These are phyloP conservation scores for Agapetus fuscipes DNA, from an alignment of 2,888 invertebrate species.

Conservation along the genomic window DNA sequence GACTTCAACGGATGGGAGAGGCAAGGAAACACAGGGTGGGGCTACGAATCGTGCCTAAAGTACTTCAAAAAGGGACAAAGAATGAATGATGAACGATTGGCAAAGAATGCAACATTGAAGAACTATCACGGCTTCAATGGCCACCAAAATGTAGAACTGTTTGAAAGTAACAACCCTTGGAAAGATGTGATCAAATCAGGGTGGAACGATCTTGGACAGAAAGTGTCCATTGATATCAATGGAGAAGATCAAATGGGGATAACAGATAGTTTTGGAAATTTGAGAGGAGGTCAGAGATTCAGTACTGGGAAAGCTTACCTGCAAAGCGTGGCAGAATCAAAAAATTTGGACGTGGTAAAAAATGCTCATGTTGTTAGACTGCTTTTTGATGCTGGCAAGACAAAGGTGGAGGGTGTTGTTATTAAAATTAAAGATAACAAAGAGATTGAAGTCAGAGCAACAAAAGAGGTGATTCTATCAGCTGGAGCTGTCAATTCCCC, in stretches of 20 bases:
- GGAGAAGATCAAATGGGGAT: conserved; percentile 37
- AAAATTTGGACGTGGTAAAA: conserved; percentile 36
- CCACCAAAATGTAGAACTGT: conserved; percentile 32
- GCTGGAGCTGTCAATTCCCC: conserved; percentile 42
- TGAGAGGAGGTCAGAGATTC: conserved; percentile 37
- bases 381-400: conserved; percentile 36
- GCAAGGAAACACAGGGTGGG: conserved; percentile 45
- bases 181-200: conserved; percentile 30
- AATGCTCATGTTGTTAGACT: conserved; percentile 41
- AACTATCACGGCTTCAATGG: conserved; percentile 35
- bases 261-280: conserved; percentile 38
- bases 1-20: conserved; percentile 49
- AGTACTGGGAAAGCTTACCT: conserved; percentile 47
- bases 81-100: conserved; percentile 24
- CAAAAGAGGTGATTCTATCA: conserved; percentile 41
- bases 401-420: conserved; percentile 34
- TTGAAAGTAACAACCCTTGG: conserved; percentile 25
- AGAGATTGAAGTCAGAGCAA: conserved; percentile 28
- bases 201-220: conserved; percentile 35
- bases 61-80: conserved; percentile 45
- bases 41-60: conserved; percentile 37
- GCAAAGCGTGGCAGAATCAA: conserved; percentile 28
- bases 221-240: conserved; percentile 32
- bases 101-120: conserved; percentile 23
- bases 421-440: conserved; percentile 29